A percentile compares a stretch with the other conserved stretches of the same genome.
Conservation (phyloP, 2,888 invertebrate genomes). For the Zele albiditarsus region DNA sequence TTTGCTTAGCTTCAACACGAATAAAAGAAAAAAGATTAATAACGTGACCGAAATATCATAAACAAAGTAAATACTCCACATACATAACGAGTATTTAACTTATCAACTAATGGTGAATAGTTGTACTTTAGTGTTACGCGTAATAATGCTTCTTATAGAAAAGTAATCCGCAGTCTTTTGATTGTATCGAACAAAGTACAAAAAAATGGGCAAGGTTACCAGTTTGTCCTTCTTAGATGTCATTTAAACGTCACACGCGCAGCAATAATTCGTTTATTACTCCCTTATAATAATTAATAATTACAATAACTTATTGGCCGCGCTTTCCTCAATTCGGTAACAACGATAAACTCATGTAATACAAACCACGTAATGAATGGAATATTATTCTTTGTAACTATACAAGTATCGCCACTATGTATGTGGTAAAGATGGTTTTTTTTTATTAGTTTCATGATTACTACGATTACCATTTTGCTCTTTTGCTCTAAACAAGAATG, state of each 20-base stretch:
- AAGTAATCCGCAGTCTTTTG: too few species aligned
- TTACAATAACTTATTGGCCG: slow-evolving; percentile 29
- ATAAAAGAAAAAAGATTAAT: slow-evolving; percentile 17
- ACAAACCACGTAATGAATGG: slow-evolving; percentile 48
- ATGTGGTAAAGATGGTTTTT: slow-evolving; percentile 8
- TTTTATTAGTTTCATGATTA: slow-evolving; percentile 3
- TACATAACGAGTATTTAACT: too few species aligned
- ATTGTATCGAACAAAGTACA: too few species aligned
- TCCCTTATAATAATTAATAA: slow-evolving; percentile 8
- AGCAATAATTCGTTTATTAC: slow-evolving; percentile 29
- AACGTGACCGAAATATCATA: too few species aligned
- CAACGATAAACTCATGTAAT: slow-evolving; percentile 50
- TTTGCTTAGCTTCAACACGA: not conserved
- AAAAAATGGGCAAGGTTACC: slow-evolving; percentile 35
- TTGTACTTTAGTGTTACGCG: too few species aligned
- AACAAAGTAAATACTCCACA: too few species aligned
- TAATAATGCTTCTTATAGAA: too few species aligned
- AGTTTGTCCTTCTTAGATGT: slow-evolving; percentile 45
- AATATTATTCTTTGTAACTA: slow-evolving; percentile 38
- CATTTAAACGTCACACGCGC: slow-evolving; percentile 47
- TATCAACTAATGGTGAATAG: too few species aligned
- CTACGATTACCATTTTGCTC: not conserved
- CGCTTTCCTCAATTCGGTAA: slow-evolving; percentile 43
- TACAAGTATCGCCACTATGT: slow-evolving; percentile 25
- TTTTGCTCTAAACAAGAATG: not conserved